These are phyloP conservation scores for Drosophila paramelanica DNA, from an alignment of 2,888 invertebrate genomes.

Conservation along the genomic window DNA sequence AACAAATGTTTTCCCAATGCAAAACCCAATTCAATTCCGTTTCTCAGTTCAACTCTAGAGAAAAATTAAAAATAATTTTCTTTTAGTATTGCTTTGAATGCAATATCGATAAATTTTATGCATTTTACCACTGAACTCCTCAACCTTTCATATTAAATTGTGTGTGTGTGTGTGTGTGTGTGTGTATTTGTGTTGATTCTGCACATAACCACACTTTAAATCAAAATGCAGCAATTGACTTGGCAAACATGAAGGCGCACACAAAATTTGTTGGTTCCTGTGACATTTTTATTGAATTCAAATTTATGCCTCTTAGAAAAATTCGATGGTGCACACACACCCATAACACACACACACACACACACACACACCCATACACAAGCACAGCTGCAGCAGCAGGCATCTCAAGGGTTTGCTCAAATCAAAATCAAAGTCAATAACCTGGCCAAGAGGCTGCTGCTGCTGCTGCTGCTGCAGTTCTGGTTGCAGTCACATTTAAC, in stretches of 20 bases:
- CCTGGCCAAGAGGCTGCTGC: slow-evolving; percentile 50
- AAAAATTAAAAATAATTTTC: slow-evolving; percentile 6
- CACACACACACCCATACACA: slow-evolving; percentile 20
- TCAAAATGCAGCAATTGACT: slow-evolving; percentile 47
- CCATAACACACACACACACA: slow-evolving; percentile 11
- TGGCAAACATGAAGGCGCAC: slow-evolving; percentile 24
- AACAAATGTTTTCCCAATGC: neutral
- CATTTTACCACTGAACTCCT: neutral
- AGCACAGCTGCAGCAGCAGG: slow-evolving; percentile 7
- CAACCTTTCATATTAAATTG: neutral
- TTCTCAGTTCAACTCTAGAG: neutral
- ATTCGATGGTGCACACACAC: slow-evolving; percentile 25
- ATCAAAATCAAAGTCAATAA: slow-evolving; percentile 66
- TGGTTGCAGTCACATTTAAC: slow-evolving; percentile 17
- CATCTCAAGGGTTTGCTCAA: slow-evolving; percentile 33
- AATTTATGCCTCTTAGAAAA: slow-evolving; percentile 66
- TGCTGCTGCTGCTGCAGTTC: slow-evolving; percentile 24
- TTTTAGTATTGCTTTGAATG: neutral
- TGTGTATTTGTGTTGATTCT: neutral
- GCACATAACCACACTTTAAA: slow-evolving; percentile 41
- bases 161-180: no score
- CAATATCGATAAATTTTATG: slow-evolving; percentile 27
- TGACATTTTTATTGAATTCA: slow-evolving; percentile 80
- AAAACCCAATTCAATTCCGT: no score
- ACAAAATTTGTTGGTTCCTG: slow-evolving; percentile 55